Percentiles rank a stretch among this genome's conserved stretches.
Conservation (phyloP, 2,797 vertebrate genomes). For the Premnoplex brunnescens region DNA sequence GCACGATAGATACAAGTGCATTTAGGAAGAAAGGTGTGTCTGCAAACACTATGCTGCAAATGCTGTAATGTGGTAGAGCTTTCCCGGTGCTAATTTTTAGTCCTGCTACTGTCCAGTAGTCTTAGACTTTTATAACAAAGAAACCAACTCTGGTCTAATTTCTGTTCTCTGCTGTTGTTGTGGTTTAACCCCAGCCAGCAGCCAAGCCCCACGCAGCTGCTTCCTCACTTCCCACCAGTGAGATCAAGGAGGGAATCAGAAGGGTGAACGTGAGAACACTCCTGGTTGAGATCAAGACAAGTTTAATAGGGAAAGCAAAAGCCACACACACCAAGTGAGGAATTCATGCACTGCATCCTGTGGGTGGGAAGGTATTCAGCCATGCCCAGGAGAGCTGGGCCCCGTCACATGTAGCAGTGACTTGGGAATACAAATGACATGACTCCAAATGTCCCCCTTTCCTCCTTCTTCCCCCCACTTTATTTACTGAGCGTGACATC, state of each 20-base stretch:
- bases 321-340: too few species aligned
- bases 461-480: not conserved
- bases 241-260: not conserved
- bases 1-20: not conserved
- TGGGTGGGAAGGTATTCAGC: not conserved
- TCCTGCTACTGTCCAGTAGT: not conserved
- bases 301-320: not conserved
- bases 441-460: not conserved
- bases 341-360: not conserved
- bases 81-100: not conserved
- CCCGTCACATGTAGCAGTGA: fast-evolving
- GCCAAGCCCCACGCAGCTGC: not conserved
- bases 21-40: not conserved
- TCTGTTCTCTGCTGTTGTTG: not conserved
- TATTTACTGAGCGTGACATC: not conserved
- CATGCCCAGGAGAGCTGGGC: not conserved
- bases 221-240: not conserved
- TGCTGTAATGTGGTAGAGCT: not conserved
- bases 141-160: not conserved
- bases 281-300: not conserved
- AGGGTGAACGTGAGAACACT: not conserved
- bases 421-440: not conserved
- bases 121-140: not conserved
- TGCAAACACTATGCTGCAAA: not conserved
- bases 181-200: not conserved